Percentiles rank a stretch among this genome's conserved stretches.
These are phyloP conservation scores for Triplophysa bombifrons DNA, from an alignment of 2,797 vertebrate genomes.

Conservation along the genomic window DNA sequence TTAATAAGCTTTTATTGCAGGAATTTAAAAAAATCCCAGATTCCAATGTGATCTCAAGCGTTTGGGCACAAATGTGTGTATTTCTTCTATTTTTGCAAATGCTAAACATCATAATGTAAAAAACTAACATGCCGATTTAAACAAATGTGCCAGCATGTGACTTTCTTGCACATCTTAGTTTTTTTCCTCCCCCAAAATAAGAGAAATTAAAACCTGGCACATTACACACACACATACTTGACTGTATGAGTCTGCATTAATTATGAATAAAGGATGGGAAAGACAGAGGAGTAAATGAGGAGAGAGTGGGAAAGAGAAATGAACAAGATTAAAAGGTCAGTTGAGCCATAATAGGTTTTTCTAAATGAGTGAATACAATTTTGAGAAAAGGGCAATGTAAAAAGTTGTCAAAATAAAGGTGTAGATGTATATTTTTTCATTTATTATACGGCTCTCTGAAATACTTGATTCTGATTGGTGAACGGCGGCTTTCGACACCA, in stretches of 20 bases:
- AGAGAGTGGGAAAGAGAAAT: not conserved
- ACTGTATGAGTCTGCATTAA: conserved; percentile 42
- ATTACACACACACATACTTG: conserved; percentile 22
- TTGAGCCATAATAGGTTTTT: not conserved
- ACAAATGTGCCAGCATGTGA: not conserved
- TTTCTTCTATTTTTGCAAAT: not conserved
- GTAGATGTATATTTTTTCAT: not conserved
- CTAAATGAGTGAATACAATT: not conserved
- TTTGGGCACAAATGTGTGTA: not conserved
- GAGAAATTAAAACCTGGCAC: conserved; percentile 2
- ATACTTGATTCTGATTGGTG: not conserved
- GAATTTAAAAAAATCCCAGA: too few species aligned
- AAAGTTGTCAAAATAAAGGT: not conserved
- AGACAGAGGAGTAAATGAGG: conserved; percentile 9
- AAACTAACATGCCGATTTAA: not conserved
- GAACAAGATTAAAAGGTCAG: conserved; percentile 4
- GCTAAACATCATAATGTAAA: not conserved
- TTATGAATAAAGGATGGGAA: conserved; percentile 30
- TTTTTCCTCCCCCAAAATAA: not conserved
- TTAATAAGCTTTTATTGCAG: too few species aligned
- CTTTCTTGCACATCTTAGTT: not conserved
- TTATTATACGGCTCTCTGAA: not conserved
- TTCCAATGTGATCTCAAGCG: too few species aligned
- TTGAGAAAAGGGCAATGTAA: not conserved
- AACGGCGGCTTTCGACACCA: not conserved